Base-by-base conservation (phyloP, 2,888 invertebrate species). In the Lithophane socia region DNA sequence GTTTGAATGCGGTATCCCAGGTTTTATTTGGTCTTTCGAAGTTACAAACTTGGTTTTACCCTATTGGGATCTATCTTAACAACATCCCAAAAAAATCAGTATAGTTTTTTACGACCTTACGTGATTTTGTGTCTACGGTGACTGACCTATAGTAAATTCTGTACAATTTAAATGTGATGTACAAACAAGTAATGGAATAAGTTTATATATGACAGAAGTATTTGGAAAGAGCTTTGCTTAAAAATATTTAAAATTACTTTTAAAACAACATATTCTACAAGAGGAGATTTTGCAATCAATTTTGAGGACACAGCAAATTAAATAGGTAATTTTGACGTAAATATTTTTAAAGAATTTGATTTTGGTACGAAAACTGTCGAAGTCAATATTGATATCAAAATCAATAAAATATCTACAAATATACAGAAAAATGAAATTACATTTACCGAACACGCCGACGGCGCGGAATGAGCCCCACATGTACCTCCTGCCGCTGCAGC, bases 361-460 rank as follows among this genome's bases (percentile, higher is more conserved):
- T 49, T 13, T 42, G 4, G 42, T 42, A 3, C 1, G 1, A 29
- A 47, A 3, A 16, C 5, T 18, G 7, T 7, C 12, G 0, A 56
- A 9, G 16, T 63, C 63, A 67, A 65, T 66, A 68, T 71, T 78
- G 68, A 77, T 73, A 69, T 68, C 70, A 83, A 76, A 81, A 64
- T 64, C 16, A 2, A 58, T 67, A 52, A 75, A 63, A 64, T 74
- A 82, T 77, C 73, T 85, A 85, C 85, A 86, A 83, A 83, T 63
- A 71, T 61, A 42, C 52, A 66, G 37, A 67, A 79, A 84, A 80
- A 60, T 73, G 69, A 82, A 84, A 58, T 75, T 78, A 90, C 93
- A 94, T 88, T 96, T 96, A 96, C 96, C 95, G 96, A 96, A 90
- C 96, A 96, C 44, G 95, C 96, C 7, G 96, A 95, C 0, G 96